These are phyloP conservation scores for Protodeltote pygarga DNA, from an alignment of 2,888 invertebrate genomes.

Conservation along the genomic window DNA sequence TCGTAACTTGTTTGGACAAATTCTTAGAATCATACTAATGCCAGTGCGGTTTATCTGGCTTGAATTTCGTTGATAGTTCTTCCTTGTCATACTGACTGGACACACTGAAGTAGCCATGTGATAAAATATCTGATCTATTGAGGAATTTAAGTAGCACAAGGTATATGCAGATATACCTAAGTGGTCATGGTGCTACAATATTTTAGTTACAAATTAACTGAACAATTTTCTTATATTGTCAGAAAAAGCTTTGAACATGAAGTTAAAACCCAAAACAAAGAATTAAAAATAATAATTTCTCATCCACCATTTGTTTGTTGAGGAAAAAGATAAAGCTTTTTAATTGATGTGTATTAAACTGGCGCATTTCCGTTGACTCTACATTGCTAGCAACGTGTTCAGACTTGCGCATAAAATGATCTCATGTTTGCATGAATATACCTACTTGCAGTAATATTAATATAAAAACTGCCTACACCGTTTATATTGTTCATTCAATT, in stretches of 20 bases:
- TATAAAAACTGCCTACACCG: conserved; percentile 13
- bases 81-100: conserved; percentile 54
- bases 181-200: too few relatives aligned
- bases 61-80: conserved; percentile 62
- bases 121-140: conserved; percentile 17
- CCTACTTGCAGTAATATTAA: conserved; percentile 3
- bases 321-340: conserved; percentile 51
- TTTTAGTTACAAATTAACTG: neutral
- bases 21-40: conserved; percentile 78
- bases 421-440: conserved; percentile 31
- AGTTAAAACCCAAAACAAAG: conserved; percentile 12
- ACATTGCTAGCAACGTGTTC: conserved; percentile 33
- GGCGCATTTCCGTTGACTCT: conserved; percentile 49
- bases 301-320: conserved; percentile 19
- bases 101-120: conserved; percentile 24
- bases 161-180: neutral
- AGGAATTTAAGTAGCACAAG: neutral
- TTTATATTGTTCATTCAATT: conserved; percentile 13
- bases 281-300: conserved; percentile 8
- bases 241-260: conserved; percentile 1
- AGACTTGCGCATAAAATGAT: conserved; percentile 35
- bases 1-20: conserved; percentile 80
- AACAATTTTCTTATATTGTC: neutral
- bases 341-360: conserved; percentile 53
- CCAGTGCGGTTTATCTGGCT: conserved; percentile 64